Conservation (phyloP, 2,888 invertebrate genomes). For the Chymomyza amoena region DNA sequence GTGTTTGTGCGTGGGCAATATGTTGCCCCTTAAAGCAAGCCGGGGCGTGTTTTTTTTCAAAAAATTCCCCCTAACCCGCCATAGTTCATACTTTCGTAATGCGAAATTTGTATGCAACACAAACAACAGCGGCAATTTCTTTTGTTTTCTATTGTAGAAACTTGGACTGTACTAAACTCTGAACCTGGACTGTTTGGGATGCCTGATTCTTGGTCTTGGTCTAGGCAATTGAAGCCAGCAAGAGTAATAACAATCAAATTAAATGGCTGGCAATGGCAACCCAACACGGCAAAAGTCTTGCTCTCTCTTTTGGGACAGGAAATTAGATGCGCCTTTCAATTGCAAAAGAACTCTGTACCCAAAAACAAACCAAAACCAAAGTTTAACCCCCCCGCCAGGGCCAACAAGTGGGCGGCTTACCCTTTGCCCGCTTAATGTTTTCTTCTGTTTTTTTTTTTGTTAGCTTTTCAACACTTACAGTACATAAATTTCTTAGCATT, state of each 20-base stretch:
- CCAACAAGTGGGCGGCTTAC: slow-evolving; percentile 8
- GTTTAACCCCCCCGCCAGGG: not conserved
- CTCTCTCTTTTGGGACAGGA: slow-evolving; percentile 32
- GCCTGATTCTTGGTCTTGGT: slow-evolving; percentile 23
- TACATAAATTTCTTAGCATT: slow-evolving; percentile 56
- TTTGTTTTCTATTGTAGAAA: slow-evolving; percentile 46
- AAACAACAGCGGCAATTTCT: slow-evolving; percentile 58
- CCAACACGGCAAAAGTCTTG: not conserved
- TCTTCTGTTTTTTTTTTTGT: not conserved
- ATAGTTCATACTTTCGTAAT: slow-evolving; percentile 35
- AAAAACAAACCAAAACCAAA: not conserved
- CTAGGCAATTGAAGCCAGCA: slow-evolving; percentile 49
- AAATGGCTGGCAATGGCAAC: slow-evolving; percentile 45
- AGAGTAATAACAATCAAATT: slow-evolving; percentile 69
- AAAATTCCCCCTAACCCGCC: not conserved
- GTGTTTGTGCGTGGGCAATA: slow-evolving; percentile 33
- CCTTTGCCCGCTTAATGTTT: not conserved
- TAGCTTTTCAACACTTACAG: slow-evolving; percentile 54
- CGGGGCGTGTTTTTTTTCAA: slow-evolving; percentile 28
- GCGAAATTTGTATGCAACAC: slow-evolving; percentile 68
- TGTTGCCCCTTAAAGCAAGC: slow-evolving; percentile 42
- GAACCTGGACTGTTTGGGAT: not conserved
- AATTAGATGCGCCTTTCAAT: slow-evolving; percentile 55
- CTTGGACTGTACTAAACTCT: not conserved
- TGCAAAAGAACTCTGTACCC: not conserved